These are phyloP conservation scores for Crocuta crocuta DNA, from an alignment of 2,113 vertebrate genomes.

Conservation along the genomic window DNA sequence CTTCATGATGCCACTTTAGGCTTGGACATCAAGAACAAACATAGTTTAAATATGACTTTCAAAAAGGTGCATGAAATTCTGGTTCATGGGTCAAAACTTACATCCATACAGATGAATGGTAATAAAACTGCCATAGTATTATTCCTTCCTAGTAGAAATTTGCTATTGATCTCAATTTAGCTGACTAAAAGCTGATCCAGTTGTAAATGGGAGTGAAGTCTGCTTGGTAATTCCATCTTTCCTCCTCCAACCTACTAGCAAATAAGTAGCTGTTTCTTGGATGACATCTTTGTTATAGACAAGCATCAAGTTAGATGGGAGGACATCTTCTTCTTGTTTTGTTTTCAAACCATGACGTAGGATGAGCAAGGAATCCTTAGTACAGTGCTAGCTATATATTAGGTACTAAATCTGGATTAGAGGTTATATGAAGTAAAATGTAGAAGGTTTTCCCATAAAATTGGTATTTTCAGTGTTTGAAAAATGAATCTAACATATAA, in stretches of 20 bases:
- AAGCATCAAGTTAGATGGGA: not conserved
- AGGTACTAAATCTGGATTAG: not conserved
- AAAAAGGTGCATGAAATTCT: not conserved
- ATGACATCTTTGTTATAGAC: not conserved
- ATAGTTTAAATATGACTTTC: not conserved
- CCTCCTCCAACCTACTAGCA: not conserved
- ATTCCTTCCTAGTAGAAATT: not conserved
- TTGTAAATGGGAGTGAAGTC: not conserved
- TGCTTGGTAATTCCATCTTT: not conserved
- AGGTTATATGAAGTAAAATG: not conserved
- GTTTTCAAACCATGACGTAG: not conserved
- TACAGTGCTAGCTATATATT: not conserved
- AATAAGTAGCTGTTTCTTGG: not conserved
- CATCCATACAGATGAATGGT: not conserved
- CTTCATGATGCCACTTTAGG: not conserved
- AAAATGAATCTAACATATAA: constrained; percentile 24
- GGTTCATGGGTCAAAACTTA: not conserved
- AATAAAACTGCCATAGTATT: not conserved
- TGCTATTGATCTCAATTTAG: not conserved
- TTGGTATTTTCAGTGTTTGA: not conserved
- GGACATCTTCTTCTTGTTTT: not conserved
- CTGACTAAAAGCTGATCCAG: not conserved
- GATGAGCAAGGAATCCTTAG: not conserved
- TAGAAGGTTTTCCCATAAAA: not conserved
- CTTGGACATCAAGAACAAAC: not conserved